Conservation (phyloP, 2,797 vertebrate genomes). For the Picus viridis region DNA sequence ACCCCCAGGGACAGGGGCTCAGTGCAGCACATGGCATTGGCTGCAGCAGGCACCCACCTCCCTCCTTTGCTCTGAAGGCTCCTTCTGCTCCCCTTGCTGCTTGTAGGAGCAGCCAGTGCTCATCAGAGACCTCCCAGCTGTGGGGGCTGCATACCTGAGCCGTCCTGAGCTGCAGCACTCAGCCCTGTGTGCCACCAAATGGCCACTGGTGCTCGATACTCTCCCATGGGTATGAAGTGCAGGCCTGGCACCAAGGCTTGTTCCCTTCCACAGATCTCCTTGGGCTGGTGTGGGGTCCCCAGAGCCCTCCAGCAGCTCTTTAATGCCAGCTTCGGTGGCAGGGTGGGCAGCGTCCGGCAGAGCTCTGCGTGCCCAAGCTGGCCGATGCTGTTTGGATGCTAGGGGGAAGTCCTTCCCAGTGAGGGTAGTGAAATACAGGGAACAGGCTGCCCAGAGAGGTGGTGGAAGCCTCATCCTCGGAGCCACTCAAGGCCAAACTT, state of each 20-base stretch:
- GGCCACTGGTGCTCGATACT: accelerated
- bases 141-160: background rate
- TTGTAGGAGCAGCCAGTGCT: background rate
- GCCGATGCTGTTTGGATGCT: accelerated
- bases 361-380: accelerated
- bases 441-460: too few species aligned
- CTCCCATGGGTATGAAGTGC: background rate
- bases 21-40: accelerated
- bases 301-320: background rate
- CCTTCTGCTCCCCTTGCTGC: background rate
- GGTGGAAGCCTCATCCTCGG: too few species aligned
- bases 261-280: background rate
- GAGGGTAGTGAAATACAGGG: too few species aligned
- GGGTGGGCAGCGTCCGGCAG: accelerated
- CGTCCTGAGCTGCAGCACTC: accelerated
- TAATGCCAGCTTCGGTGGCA: accelerated
- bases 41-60: background rate
- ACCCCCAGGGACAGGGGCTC: accelerated
- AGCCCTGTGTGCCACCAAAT: background rate
- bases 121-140: background rate
- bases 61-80: background rate
- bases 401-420: too few species aligned
- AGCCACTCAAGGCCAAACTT: too few species aligned
- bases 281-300: background rate
- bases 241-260: background rate